Evolutionary conservation across 1,140 invertebrate genomes (phyloP).

Genomic region (Euwallacea similis): DNA sequence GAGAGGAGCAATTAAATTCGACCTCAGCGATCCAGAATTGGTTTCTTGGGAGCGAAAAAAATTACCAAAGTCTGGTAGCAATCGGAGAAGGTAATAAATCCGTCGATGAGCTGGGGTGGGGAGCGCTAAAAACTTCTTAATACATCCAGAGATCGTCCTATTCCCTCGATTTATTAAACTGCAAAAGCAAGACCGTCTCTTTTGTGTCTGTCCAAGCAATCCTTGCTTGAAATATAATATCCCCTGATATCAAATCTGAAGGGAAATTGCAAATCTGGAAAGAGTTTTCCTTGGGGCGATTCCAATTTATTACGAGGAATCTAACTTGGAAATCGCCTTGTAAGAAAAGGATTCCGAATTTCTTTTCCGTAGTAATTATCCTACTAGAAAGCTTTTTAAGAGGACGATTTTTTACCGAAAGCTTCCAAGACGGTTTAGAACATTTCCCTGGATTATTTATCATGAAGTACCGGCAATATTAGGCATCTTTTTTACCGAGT

Average conservation of each 20-base stretch:
- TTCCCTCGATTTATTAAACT: not conserved
- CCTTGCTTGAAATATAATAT: conserved; percentile 1
- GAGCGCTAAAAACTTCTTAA: not conserved
- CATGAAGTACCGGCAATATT: too few species aligned
- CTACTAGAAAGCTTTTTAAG: too few species aligned
- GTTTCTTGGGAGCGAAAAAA: too few species aligned
- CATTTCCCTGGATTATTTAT: too few species aligned
- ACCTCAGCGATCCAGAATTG: too few species aligned
- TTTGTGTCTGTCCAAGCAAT: not conserved
- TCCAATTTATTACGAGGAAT: conserved; percentile 2
- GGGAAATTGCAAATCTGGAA: conserved; percentile 5
- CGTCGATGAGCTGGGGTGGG: too few species aligned
- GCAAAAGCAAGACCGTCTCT: not conserved
- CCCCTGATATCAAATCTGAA: conserved; percentile 1
- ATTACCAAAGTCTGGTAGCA: too few species aligned
- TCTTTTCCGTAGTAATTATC: not conserved
- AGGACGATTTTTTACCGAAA: too few species aligned
- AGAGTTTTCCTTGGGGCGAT: conserved; percentile 2
- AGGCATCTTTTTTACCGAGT: too few species aligned
- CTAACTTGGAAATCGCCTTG: not conserved
- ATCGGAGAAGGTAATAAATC: too few species aligned
- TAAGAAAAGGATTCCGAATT: not conserved
- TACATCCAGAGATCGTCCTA: not conserved
- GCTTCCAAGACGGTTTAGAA: too few species aligned
- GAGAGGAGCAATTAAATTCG: too few species aligned